Conservation (phyloP, 2,113 vertebrate genomes). For the Lichenostomus cassidix region DNA sequence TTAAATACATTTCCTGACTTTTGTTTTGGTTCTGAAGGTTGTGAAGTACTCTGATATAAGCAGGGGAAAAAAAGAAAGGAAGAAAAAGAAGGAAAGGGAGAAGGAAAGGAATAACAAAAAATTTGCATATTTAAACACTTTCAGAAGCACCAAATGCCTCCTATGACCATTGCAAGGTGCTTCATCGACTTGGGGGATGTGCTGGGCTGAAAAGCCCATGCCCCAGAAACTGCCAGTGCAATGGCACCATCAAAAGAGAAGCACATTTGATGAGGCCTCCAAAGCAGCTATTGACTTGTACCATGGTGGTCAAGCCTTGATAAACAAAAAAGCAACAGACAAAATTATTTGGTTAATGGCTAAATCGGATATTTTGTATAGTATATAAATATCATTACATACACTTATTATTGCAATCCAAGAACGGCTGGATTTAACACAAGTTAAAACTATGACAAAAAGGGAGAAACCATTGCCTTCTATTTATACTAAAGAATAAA, state of each 20-base stretch:
- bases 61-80: not conserved
- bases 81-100: not conserved
- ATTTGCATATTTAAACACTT: not conserved
- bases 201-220: not conserved
- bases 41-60: not conserved
- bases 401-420: not conserved
- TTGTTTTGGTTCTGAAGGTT: not conserved
- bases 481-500: not conserved
- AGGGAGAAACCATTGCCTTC: not conserved
- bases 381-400: not conserved
- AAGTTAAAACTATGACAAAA: not conserved
- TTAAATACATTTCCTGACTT: conserved; percentile 34
- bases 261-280: not conserved
- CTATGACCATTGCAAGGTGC: not conserved
- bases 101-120: not conserved
- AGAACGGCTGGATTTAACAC: not conserved
- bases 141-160: not conserved
- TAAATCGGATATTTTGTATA: not conserved
- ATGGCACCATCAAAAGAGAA: not conserved
- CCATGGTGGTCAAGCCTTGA: not conserved
- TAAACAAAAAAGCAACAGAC: not conserved
- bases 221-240: not conserved
- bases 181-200: not conserved
- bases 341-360: conserved; percentile 21
- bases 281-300: not conserved